Conservation (phyloP, 2,888 invertebrate species). For the Eurytoma adleriae region DNA sequence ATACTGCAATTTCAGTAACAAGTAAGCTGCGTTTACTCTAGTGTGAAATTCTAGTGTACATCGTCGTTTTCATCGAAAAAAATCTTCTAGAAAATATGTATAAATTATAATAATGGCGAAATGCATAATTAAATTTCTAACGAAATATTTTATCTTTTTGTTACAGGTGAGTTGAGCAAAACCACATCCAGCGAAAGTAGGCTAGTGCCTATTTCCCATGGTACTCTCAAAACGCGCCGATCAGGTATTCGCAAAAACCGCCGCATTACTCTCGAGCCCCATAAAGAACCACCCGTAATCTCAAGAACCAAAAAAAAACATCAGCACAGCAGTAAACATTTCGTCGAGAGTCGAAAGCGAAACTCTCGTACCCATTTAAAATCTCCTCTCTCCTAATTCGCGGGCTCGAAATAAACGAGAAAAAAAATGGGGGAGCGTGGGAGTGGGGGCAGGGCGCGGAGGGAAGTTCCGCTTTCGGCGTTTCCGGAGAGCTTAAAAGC, state of each 20-base stretch:
- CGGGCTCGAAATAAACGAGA: no score
- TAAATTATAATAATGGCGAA: no score
- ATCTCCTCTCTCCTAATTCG: no score
- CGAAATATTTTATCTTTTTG: constrained; percentile 58
- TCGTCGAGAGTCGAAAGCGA: background rate
- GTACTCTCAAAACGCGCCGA: background rate
- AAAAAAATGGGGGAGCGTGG: no score
- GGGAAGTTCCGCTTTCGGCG: no score
- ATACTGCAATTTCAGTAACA: no score
- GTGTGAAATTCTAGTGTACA: no score
- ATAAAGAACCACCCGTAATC: background rate
- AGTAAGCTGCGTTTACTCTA: no score
- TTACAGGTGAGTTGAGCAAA: constrained; percentile 65
- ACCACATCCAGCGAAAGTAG: constrained; percentile 15
- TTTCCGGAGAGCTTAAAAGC: constrained; percentile 13
- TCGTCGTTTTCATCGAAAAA: no score
- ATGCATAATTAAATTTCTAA: no score
- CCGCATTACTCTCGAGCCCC: background rate
- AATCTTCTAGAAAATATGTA: no score
- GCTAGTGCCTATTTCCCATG: background rate
- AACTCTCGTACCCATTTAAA: background rate
- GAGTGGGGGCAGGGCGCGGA: no score
- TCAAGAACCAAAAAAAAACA: background rate
- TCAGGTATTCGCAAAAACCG: background rate
- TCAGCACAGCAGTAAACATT: background rate